Percentiles rank a stretch among this genome's conserved stretches.
Evolutionary conservation across 2,797 vertebrate species (phyloP).

Genomic region (Hirundo rustica): DNA sequence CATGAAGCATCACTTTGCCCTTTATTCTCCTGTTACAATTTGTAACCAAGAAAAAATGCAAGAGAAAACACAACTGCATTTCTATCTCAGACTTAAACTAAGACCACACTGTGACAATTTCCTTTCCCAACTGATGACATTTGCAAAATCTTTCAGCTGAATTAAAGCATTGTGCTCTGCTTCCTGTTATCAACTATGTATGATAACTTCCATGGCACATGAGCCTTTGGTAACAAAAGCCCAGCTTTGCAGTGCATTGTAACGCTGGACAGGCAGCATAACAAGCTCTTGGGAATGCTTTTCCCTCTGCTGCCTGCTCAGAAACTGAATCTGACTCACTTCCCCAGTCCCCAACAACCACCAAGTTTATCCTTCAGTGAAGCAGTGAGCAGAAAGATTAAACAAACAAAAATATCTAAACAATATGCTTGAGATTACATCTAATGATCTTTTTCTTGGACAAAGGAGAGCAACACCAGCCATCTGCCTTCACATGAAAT

Average conservation of each 20-base stretch:
- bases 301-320: conserved; percentile 23
- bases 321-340: conserved; percentile 43
- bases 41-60: background rate
- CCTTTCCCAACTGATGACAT: conserved; percentile 65
- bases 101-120: conserved; percentile 30
- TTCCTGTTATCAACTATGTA: conserved; percentile 59
- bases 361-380: background rate
- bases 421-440: conserved; percentile 15
- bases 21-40: background rate
- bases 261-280: background rate
- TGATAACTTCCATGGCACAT: conserved; percentile 58
- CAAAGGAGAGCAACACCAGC: background rate
- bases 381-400: background rate
- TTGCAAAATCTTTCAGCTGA: conserved; percentile 62
- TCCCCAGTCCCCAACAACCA: background rate
- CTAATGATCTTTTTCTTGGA: background rate
- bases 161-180: conserved; percentile 66
- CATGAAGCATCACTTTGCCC: background rate
- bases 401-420: conserved; percentile 29
- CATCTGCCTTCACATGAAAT: background rate
- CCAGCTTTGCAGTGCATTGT: conserved; percentile 45
- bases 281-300: conserved; percentile 34
- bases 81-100: conserved; percentile 11
- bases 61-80: conserved; percentile 5
- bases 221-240: conserved; percentile 57